Conservation (phyloP, 2,797 vertebrate species). For the Graptemys geographica region DNA sequence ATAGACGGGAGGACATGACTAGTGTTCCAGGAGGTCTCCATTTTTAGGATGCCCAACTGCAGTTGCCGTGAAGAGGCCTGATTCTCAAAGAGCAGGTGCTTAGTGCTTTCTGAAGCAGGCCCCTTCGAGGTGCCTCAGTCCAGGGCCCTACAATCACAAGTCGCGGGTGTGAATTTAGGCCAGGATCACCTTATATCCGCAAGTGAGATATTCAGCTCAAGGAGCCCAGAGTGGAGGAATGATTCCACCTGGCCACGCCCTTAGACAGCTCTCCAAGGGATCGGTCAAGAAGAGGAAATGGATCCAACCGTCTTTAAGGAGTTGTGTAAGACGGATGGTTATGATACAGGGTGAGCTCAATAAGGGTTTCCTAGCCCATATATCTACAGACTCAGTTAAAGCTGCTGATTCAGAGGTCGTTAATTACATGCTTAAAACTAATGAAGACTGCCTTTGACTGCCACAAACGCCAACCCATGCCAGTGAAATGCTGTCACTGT, state of each 20-base stretch:
- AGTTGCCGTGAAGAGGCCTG: too few species aligned
- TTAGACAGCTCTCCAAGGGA: accelerated
- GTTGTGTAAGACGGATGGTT: neutral
- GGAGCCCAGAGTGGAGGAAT: neutral
- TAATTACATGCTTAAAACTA: neutral
- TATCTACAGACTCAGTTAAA: neutral
- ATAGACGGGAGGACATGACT: too few species aligned
- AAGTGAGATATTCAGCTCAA: neutral
- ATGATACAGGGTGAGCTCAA: neutral
- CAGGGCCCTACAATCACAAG: too few species aligned
- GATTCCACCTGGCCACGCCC: neutral
- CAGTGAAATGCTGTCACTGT: neutral
- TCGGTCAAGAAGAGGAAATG: neutral
- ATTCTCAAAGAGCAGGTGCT: too few species aligned
- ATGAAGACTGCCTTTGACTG: neutral
- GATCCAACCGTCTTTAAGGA: neutral
- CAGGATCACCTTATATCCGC: too few species aligned
- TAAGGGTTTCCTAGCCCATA: neutral
- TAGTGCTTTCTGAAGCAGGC: too few species aligned
- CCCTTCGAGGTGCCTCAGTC: too few species aligned
- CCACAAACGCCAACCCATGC: neutral
- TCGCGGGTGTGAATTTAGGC: too few species aligned
- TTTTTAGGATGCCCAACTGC: too few species aligned
- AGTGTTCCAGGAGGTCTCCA: too few species aligned
- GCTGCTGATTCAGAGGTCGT: neutral